These are phyloP conservation scores for Seriola aureovittata DNA, from an alignment of 2,113 vertebrate species.

Conservation along the genomic window DNA sequence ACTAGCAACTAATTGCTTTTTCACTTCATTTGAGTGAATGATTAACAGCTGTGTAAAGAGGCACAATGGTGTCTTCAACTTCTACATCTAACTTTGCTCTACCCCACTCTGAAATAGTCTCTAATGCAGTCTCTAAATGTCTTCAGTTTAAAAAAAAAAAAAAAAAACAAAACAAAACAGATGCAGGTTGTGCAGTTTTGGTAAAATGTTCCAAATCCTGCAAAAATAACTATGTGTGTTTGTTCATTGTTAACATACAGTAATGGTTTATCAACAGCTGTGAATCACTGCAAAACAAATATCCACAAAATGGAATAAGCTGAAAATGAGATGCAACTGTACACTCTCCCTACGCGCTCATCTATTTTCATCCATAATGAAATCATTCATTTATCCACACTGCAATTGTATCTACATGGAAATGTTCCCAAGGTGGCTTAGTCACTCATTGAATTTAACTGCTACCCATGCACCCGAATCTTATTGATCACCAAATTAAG, in stretches of 20 bases:
- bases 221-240: conserved; percentile 1
- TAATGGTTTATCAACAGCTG: conserved; percentile 4
- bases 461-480: conserved; percentile 5
- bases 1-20: conserved; percentile 55
- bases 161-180: too few species aligned
- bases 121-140: conserved; percentile 25
- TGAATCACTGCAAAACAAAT: conserved; percentile 35
- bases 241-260: not conserved
- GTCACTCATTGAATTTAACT: conserved; percentile 33
- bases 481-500: conserved; percentile 38
- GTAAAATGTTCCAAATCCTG: not conserved
- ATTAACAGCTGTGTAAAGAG: conserved; percentile 46
- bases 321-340: conserved; percentile 42
- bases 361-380: conserved; percentile 12
- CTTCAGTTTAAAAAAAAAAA: not conserved
- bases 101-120: conserved; percentile 13
- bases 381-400: conserved; percentile 14
- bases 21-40: conserved; percentile 64
- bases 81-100: conserved; percentile 36
- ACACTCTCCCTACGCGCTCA: not conserved
- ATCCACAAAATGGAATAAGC: conserved; percentile 36
- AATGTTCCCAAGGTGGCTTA: conserved; percentile 25
- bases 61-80: conserved; percentile 39
- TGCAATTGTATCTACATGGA: conserved; percentile 31
- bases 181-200: not conserved